phyloP scores from a whole-genome alignment of 2,888 invertebrate genomes.

The Andrena minutula region DNA sequence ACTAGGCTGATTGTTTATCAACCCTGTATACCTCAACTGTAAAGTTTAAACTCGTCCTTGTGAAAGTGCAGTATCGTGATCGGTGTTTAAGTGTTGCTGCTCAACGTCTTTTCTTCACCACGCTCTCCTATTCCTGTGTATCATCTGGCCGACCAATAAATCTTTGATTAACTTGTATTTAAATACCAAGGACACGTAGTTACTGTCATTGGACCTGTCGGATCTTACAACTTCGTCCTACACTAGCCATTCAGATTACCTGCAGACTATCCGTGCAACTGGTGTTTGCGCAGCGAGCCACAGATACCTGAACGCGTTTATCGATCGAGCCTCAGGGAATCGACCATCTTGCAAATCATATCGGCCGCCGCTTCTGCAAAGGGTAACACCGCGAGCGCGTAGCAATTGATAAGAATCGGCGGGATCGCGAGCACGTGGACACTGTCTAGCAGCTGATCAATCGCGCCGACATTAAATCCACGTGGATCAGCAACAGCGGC shows the following conservation, averaged over 20 bases:
- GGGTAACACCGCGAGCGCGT: neutral
- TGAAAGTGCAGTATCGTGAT: conserved; percentile 73
- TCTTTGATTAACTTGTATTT: neutral
- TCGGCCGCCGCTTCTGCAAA: conserved; percentile 18
- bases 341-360: conserved; percentile 26
- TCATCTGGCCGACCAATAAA: neutral
- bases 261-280: conserved; percentile 74
- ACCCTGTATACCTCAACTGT: neutral
- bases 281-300: conserved; percentile 71
- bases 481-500: conserved; percentile 21
- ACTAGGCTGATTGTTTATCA: neutral
- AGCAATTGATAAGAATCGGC: conserved; percentile 42
- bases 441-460: conserved; percentile 11
- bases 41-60: conserved; percentile 58
- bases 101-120: neutral
- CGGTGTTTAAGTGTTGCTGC: conserved; percentile 49
- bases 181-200: conserved; percentile 1
- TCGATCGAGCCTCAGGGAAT: conserved; percentile 46
- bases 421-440: conserved; percentile 3
- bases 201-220: neutral
- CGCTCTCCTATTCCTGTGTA: neutral
- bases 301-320: conserved; percentile 26
- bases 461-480: conserved; percentile 40
- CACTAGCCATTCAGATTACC: conserved; percentile 55
- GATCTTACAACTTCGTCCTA: conserved; percentile 19